Evolutionary conservation across 1,140 invertebrate genomes (phyloP).

Genomic region (Drosophila santomea): DNA sequence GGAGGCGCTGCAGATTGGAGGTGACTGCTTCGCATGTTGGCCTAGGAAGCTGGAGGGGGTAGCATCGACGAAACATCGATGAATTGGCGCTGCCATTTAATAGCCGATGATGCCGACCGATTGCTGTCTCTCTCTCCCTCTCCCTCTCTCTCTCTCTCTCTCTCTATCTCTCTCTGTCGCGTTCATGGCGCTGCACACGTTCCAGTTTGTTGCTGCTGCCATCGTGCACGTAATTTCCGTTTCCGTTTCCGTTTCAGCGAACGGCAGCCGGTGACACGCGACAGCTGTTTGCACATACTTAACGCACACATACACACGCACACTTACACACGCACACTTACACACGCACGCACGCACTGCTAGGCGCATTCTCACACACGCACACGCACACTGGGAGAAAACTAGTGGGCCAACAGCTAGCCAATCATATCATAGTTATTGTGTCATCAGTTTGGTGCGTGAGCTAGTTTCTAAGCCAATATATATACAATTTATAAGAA

Average conservation of each 20-base stretch:
- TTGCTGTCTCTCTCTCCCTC: conserved; percentile 5
- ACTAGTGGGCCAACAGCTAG: background rate
- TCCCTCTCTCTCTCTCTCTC: background rate
- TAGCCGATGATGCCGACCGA: conserved; percentile 55
- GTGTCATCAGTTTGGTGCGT: no score
- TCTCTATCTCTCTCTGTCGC: background rate
- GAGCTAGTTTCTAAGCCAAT: no score
- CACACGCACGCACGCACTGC: conserved; percentile 22
- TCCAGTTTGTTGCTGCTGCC: conserved; percentile 60
- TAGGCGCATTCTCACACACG: conserved; percentile 9
- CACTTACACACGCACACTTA: background rate
- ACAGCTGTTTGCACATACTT: conserved; percentile 79
- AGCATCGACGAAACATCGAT: conserved; percentile 62
- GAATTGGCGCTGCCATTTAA: conserved; percentile 68
- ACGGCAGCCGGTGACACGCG: conserved; percentile 75
- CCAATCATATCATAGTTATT: no score
- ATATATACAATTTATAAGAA: no score
- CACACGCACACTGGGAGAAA: conserved; percentile 11
- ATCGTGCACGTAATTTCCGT: conserved; percentile 80
- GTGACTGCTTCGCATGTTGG: conserved; percentile 49
- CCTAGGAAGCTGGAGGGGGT: background rate
- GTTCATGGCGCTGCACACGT: conserved; percentile 7
- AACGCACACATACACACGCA: conserved; percentile 43
- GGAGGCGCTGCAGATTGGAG: background rate
- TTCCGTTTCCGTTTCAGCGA: conserved; percentile 81